These are phyloP conservation scores for Galaxias olidus DNA, from an alignment of 2,797 vertebrate species.

Conservation along the genomic window DNA sequence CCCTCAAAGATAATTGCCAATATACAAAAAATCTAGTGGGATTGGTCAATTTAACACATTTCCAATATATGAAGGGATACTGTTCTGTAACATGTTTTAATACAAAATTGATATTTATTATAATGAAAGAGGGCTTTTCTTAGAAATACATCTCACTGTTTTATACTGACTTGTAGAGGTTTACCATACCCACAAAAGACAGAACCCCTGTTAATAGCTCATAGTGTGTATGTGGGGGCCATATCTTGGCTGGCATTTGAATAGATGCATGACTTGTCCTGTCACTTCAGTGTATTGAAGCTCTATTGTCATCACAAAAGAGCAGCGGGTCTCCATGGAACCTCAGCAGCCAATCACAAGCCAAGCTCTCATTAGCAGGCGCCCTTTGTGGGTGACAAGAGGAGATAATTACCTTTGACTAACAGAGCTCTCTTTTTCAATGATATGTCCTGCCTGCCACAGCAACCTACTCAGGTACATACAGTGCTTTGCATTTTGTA, in stretches of 20 bases:
- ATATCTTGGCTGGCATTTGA: conserved; percentile 91
- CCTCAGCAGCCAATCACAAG: conserved; percentile 82
- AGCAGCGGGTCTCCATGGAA: conserved; percentile 85
- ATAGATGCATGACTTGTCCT: conserved; percentile 93
- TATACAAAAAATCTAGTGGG: no score
- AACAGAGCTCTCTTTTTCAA: conserved; percentile 82
- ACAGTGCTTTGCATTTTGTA: no score
- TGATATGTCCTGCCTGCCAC: conserved; percentile 9
- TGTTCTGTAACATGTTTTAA: no score
- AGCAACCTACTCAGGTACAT: neutral
- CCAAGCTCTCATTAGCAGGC: conserved; percentile 89
- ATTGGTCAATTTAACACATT: no score
- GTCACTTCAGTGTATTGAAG: conserved; percentile 83
- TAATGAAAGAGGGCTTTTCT: no score
- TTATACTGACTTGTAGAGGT: no score
- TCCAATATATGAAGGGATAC: no score
- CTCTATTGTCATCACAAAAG: conserved; percentile 90
- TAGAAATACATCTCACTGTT: no score
- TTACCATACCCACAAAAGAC: conserved; percentile 57
- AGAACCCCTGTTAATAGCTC: conserved; percentile 54
- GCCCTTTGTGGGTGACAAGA: conserved; percentile 86
- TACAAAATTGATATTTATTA: no score
- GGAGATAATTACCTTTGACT: conserved; percentile 92
- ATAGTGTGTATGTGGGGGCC: conserved; percentile 81
- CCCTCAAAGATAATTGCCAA: no score